Evolutionary conservation across 2,113 vertebrate genomes (phyloP).

Genomic region (Oryzias celebensis): DNA sequence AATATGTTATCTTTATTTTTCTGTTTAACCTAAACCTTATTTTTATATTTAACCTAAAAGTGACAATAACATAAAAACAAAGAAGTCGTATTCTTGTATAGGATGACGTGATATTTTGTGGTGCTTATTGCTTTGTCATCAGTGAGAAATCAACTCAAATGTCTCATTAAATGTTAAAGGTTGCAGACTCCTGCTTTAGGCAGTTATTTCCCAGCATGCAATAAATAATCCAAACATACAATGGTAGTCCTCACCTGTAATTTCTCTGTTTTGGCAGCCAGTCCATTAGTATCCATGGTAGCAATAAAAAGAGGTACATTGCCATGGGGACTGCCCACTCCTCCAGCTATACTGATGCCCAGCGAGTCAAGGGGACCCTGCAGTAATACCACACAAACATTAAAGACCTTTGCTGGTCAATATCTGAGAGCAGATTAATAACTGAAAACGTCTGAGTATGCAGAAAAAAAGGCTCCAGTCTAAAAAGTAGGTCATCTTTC

Average conservation of each 20-base stretch:
- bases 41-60: no score
- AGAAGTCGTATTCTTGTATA: no score
- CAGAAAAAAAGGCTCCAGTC: background rate
- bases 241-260: slow-evolving; percentile 76
- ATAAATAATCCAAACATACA: background rate
- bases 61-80: no score
- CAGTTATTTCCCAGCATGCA: no score
- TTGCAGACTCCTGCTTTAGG: no score
- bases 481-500: background rate
- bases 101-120: background rate
- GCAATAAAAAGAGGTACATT: slow-evolving; percentile 90
- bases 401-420: background rate
- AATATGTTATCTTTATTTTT: no score
- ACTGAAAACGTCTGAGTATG: background rate
- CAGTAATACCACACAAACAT: slow-evolving; percentile 14
- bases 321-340: slow-evolving; percentile 87
- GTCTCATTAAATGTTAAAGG: no score
- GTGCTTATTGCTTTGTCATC: no score
- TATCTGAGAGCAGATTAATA: background rate
- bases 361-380: slow-evolving; percentile 85
- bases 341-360: slow-evolving; percentile 88
- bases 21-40: no score
- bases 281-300: slow-evolving; percentile 87
- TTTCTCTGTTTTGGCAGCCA: slow-evolving; percentile 87
- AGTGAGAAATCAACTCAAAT: no score